Evolutionary conservation across 1,140 invertebrate genomes (phyloP).

Genomic region (Drosophila trapezifrons): DNA sequence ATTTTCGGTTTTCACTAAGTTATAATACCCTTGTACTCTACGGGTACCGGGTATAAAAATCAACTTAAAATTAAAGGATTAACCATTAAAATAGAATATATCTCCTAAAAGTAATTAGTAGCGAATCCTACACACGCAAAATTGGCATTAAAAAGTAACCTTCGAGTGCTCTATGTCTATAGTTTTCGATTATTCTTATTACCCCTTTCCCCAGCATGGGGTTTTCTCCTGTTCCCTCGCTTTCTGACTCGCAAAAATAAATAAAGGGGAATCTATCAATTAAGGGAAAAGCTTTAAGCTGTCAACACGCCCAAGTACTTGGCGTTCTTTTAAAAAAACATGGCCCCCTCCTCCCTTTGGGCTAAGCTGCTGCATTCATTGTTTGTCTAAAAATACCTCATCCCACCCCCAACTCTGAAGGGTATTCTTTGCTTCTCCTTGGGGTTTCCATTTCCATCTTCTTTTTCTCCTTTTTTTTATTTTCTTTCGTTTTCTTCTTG

Average conservation of each 20-base stretch:
- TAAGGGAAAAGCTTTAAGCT: conserved; percentile 62
- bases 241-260: conserved; percentile 2
- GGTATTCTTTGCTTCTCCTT: conserved; percentile 19
- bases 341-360: conserved; percentile 8
- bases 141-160: too few relatives aligned
- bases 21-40: too few relatives aligned
- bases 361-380: conserved; percentile 58
- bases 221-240: too few relatives aligned
- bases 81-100: too few relatives aligned
- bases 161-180: too few relatives aligned
- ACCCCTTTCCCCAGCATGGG: too few relatives aligned
- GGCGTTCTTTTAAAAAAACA: conserved; percentile 6
- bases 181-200: too few relatives aligned
- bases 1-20: too few relatives aligned
- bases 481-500: conserved; percentile 6
- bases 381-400: conserved; percentile 52
- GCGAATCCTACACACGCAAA: too few relatives aligned
- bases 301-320: conserved; percentile 61
- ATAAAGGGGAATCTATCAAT: conserved; percentile 60
- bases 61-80: too few relatives aligned
- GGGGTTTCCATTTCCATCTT: conserved; percentile 21
- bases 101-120: too few relatives aligned
- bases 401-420: background rate
- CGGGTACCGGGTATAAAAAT: too few relatives aligned
- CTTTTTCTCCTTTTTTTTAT: conserved; percentile 6